Base-by-base conservation (phyloP, 2,797 vertebrate genomes). In the Gymnothorax javanicus region DNA sequence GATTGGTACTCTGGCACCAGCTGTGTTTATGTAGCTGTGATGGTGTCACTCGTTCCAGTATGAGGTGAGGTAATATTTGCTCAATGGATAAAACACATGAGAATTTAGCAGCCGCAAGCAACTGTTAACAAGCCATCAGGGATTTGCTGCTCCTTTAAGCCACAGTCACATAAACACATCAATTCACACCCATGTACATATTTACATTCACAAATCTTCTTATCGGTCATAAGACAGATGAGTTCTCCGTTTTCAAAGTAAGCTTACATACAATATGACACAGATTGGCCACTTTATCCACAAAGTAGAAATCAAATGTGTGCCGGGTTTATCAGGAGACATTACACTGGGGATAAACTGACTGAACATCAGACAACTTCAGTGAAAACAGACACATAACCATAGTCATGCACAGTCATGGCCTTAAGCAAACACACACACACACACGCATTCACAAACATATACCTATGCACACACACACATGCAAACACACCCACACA, bases 41-140 rank as follows among this genome's bases (percentile, higher is more conserved):
- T 52, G 7, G 43, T 79, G 75, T 54, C 54, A 79, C 75, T 79
- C 15, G 43, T 17, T 50, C 4, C 84, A 84, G 89, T 84, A 86
- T 62, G 59, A 77, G 87, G 64, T 86, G 77, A 73, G 71, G 71
- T 75, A 33, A 17, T 79, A 54, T 81, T 81, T 52, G 43, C 77
- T 77, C 77, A 23, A 13, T 81, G 77, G 77, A 77, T 50, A 88
- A 67, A 88, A 83, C 33, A 85, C 82, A 86, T 67, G 83, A 58
- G 75, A 71, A 43, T 84, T 85, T 71, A 23, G 25, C 2, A 54
- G 87, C 58, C 75, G 84, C 87, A 50, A 73, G 85, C n/a, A 89
- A 64, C 87, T 88, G 89, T 90, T 84, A 90, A 91, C 82, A 89
- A 89, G 90, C 82, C 43, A 73, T 20, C 23, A 2, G 59, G 88